Evolutionary conservation across 2,113 vertebrate genomes (phyloP), one percentile per base, ranked within the genome.

Genomic region (Phylloscopus trochiloides): DNA sequence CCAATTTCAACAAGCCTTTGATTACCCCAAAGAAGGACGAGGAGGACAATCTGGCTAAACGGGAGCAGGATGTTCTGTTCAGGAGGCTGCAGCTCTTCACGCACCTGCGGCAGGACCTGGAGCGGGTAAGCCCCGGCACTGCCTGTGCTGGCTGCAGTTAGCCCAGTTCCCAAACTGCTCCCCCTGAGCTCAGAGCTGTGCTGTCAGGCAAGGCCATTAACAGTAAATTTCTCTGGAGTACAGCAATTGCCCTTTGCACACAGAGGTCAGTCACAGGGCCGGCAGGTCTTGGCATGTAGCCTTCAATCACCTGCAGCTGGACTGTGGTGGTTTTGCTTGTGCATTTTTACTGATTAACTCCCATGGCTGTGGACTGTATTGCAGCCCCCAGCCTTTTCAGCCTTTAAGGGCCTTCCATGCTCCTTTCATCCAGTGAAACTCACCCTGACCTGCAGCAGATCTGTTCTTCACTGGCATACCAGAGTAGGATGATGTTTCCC

Each of bases 11-110:
- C 97, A 99, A 98, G 97, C 99, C 99, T 50, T 98, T 99, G 58
- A 98, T 99, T 92, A 99, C 99, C 38, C 99, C 99, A 94, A 99
- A 99, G 97, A 99, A 98, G 96, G 99, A 99, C 9, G 99, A 99
- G 94, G 99, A 99, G 97, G 99, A 99, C 96, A 99, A 99, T 97
- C 98, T 99, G 96, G 99, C 99, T 1, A 99, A 99, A 66, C 98
- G 98, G 54, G 99, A 99, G 96, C 99, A 99, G 96, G 99, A 99
- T 47, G 99, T 99, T 90, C 98, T 99, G 92, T 98, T 99, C 90
- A 97, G 99, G 31, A 98, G 99, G 73, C 97, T 99, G 91, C 98
- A 99, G 97, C 99, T 99, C 93, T 99, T 99, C 97, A 99, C 99
- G 0, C 99, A 99, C 95, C 98, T 99, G 77, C 98, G 99, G 9